Evolutionary conservation across 2,113 vertebrate species (phyloP).

Genomic region (Atrichornis clamosus): DNA sequence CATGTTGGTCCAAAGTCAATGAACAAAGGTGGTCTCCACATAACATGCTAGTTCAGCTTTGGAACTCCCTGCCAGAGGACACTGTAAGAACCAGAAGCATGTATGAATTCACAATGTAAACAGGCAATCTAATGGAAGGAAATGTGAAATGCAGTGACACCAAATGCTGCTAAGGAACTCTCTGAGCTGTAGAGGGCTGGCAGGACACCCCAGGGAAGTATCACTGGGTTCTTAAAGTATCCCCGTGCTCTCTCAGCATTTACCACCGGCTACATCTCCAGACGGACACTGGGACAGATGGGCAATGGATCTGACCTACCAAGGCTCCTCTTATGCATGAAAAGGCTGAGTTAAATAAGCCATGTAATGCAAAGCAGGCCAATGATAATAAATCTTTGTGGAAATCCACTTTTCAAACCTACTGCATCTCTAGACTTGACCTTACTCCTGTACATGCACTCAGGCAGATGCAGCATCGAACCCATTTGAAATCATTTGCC

Average conservation of each 20-base stretch:
- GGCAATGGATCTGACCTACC: neutral
- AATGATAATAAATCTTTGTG: neutral
- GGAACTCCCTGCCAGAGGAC: neutral
- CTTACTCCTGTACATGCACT: neutral
- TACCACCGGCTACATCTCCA: neutral
- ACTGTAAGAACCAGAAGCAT: neutral
- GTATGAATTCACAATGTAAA: neutral
- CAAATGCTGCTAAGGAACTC: neutral
- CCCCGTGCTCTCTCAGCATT: neutral
- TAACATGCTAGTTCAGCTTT: neutral
- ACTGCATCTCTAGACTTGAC: neutral
- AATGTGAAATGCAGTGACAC: neutral
- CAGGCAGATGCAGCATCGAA: fast-evolving
- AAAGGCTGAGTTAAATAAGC: neutral
- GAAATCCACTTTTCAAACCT: neutral
- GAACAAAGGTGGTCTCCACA: neutral
- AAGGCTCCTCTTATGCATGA: neutral
- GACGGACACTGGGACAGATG: fast-evolving
- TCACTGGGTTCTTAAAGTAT: neutral
- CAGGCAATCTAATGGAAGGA: neutral
- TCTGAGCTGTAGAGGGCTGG: neutral
- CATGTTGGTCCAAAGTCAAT: neutral
- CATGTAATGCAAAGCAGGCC: neutral
- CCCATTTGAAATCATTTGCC: neutral
- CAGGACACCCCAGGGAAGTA: neutral